Percentiles rank a stretch among this genome's conserved stretches.
Evolutionary conservation across 1,140 invertebrate species (phyloP).

Genomic region (Ceratosolen fusciceps): DNA sequence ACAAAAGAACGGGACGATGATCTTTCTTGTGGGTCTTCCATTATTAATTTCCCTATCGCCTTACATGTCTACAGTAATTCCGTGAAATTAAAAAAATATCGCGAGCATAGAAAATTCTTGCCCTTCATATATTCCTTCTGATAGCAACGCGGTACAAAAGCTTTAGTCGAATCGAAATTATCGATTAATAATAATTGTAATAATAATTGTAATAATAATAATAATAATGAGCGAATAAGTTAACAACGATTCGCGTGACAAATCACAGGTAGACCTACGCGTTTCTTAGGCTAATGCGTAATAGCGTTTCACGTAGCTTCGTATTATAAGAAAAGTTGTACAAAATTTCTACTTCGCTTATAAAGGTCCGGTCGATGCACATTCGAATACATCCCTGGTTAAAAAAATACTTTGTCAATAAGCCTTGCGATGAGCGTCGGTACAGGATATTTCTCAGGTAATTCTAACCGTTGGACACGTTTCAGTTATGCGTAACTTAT

Average conservation of each 20-base stretch:
- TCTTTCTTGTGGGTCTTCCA: background rate
- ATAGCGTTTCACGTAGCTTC: background rate
- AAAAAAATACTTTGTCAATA: background rate
- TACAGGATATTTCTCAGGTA: slow-evolving; percentile 6
- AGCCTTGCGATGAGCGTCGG: background rate
- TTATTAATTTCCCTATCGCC: background rate
- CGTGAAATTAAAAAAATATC: no score
- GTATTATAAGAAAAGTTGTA: background rate
- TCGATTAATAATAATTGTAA: no score
- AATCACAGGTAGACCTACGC: no score
- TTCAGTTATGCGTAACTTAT: background rate
- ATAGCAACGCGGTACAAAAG: no score
- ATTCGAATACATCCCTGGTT: background rate
- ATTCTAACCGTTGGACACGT: background rate
- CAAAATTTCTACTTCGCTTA: background rate
- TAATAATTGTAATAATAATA: no score
- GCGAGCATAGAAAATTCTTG: no score
- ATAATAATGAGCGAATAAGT: no score
- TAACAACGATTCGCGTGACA: no score
- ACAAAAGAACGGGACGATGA: background rate
- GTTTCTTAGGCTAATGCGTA: background rate
- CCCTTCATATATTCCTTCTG: no score
- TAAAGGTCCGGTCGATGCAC: background rate
- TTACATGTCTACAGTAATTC: background rate
- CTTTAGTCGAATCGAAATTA: no score